These are phyloP conservation scores for Meloidogyne hapla DNA, from an alignment of 1,140 invertebrate genomes.

Conservation along the genomic window DNA sequence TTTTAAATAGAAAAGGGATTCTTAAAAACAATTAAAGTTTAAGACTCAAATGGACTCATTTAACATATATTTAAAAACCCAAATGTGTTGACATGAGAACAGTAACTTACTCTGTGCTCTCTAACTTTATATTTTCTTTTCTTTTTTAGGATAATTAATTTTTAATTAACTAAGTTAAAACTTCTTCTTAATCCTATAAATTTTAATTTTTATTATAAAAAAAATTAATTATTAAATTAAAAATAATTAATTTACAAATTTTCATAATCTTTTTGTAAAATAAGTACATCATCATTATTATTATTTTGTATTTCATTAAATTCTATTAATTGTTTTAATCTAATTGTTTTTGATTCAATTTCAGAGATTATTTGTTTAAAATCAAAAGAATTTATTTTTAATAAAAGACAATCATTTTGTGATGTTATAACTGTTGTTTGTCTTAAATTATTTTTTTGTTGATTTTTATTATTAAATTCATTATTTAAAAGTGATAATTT, in stretches of 20 bases:
- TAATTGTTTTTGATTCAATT: slow-evolving; percentile 5
- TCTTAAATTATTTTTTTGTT: background rate
- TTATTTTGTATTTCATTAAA: background rate
- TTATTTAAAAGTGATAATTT: slow-evolving; percentile 84
- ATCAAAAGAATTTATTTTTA: slow-evolving; percentile 5
- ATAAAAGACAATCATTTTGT: slow-evolving; percentile 11
- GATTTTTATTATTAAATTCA: slow-evolving; percentile 64
- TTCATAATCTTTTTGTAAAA: slow-evolving; percentile 70
- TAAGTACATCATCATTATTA: slow-evolving; percentile 76
- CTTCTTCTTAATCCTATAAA: too few species aligned
- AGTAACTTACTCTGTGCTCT: too few species aligned
- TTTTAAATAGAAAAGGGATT: too few species aligned
- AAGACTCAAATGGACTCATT: too few species aligned
- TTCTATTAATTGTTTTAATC: slow-evolving; percentile 8
- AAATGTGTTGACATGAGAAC: too few species aligned
- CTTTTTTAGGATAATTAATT: too few species aligned
- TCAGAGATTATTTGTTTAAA: slow-evolving; percentile 5
- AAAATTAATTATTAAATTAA: too few species aligned
- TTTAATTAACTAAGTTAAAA: too few species aligned
- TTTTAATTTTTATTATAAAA: too few species aligned
- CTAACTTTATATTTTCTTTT: too few species aligned
- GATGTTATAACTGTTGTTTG: background rate
- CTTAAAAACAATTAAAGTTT: too few species aligned
- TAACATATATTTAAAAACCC: too few species aligned
- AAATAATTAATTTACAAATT: background rate